These are phyloP conservation scores for Meloidogyne floridensis DNA, from an alignment of 1,140 invertebrate genomes.

Conservation along the genomic window DNA sequence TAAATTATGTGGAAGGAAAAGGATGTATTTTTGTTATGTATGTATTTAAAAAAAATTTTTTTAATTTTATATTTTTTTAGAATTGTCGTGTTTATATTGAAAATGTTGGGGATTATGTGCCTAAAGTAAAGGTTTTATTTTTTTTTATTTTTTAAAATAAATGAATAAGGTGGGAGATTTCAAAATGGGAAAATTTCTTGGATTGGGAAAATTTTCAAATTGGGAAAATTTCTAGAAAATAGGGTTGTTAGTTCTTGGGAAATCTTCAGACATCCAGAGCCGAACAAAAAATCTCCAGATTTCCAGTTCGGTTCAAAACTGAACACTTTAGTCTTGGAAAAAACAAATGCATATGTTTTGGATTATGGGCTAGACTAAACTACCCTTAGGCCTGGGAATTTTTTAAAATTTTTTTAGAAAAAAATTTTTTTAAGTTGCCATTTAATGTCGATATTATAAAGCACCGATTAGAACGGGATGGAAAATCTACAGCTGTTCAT, in stretches of 20 bases:
- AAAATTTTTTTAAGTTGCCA: conserved; percentile 74
- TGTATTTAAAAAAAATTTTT: neutral
- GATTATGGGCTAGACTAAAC: too few species aligned
- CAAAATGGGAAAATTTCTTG: too few species aligned
- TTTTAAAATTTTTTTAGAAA: neutral
- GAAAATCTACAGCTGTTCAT: conserved; percentile 93
- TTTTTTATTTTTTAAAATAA: too few species aligned
- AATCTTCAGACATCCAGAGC: too few species aligned
- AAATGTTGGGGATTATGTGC: conserved; percentile 39
- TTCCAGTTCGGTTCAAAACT: too few species aligned
- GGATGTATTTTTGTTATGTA: conserved; percentile 28
- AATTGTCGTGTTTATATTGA: conserved; percentile 55
- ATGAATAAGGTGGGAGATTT: too few species aligned
- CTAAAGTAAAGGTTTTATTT: conserved; percentile 48
- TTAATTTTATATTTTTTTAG: conserved; percentile 30
- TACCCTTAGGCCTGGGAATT: too few species aligned
- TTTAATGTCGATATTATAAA: conserved; percentile 91
- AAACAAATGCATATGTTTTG: neutral
- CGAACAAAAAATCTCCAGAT: too few species aligned
- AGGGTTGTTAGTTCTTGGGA: too few species aligned
- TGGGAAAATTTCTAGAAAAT: too few species aligned
- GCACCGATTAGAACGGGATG: conserved; percentile 86
- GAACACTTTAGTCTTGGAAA: too few species aligned
- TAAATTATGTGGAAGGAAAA: conserved; percentile 69
- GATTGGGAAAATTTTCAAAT: too few species aligned